phyloP scores from a whole-genome alignment of 2,113 vertebrate genomes.

The Sisor rabdophorus region DNA sequence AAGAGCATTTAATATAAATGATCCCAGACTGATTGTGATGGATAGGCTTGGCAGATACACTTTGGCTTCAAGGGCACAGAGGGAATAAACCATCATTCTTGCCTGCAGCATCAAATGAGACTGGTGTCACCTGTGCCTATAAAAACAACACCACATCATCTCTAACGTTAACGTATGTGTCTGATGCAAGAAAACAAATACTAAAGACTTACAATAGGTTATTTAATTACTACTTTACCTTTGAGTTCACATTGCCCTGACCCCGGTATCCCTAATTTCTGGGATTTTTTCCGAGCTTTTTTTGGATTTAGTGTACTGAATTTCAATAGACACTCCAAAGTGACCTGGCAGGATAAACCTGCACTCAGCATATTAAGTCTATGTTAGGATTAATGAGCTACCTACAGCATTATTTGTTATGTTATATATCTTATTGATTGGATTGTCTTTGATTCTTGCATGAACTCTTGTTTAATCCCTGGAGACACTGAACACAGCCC shows the following conservation, averaged over 20 bases:
- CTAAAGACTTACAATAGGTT: background rate
- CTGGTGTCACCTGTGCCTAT: slow-evolving; percentile 60
- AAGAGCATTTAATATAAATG: slow-evolving; percentile 72
- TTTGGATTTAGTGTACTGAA: slow-evolving; percentile 63
- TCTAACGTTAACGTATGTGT: slow-evolving; percentile 7
- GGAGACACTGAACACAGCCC: slow-evolving; percentile 63
- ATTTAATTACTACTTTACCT: background rate
- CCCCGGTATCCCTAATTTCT: slow-evolving; percentile 58
- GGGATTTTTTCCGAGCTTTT: slow-evolving; percentile 54
- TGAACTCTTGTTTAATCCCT: slow-evolving; percentile 41
- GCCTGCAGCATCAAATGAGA: slow-evolving; percentile 62
- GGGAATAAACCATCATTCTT: slow-evolving; percentile 73
- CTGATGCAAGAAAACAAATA: background rate
- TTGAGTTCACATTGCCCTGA: slow-evolving; percentile 49
- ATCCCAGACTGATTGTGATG: slow-evolving; percentile 75
- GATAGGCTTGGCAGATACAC: slow-evolving; percentile 71
- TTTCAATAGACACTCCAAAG: slow-evolving; percentile 69
- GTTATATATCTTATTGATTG: slow-evolving; percentile 78
- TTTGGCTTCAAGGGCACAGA: slow-evolving; percentile 73
- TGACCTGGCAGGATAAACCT: slow-evolving; percentile 68
- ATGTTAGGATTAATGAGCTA: slow-evolving; percentile 73
- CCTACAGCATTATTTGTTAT: slow-evolving; percentile 76
- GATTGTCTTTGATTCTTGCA: slow-evolving; percentile 69
- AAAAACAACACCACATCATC: slow-evolving; percentile 50
- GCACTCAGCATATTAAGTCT: slow-evolving; percentile 68